A percentile compares a stretch with the other conserved stretches of the same genome.
These are phyloP conservation scores for Peromyscus maniculatus DNA, from an alignment of 2,113 vertebrate species.

Conservation along the genomic window DNA sequence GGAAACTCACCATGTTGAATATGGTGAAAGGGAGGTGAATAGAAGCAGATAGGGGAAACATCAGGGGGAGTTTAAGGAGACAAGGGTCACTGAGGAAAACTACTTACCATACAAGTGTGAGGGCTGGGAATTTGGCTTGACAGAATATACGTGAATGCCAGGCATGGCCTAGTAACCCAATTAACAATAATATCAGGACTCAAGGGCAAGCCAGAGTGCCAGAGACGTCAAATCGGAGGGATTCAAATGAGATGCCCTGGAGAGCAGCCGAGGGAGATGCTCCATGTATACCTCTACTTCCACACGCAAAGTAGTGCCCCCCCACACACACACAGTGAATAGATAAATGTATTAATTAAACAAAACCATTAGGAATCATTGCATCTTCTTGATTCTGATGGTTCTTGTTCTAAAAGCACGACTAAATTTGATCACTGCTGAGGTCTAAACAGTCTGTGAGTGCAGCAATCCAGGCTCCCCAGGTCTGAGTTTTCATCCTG, in stretches of 20 bases:
- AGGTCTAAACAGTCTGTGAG: fast-evolving
- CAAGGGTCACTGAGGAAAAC: not conserved
- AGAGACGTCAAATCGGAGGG: not conserved
- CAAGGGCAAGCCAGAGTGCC: not conserved
- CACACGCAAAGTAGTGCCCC: no score
- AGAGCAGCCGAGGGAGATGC: not conserved
- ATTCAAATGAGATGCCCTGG: not conserved
- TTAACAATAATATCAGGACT: not conserved
- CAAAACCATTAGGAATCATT: not conserved
- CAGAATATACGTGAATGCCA: not conserved
- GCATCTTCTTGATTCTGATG: not conserved
- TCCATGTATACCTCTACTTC: not conserved
- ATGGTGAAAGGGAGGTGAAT: not conserved
- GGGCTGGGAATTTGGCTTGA: not conserved
- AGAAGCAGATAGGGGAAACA: not conserved
- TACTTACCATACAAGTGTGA: not conserved
- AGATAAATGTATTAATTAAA: not conserved
- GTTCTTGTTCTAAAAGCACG: not conserved
- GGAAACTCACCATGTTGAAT: not conserved
- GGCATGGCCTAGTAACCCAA: not conserved
- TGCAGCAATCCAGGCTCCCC: not conserved
- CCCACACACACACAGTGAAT: not conserved
- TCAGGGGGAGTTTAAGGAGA: not conserved
- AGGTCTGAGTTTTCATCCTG: not conserved
- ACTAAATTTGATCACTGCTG: not conserved